phyloP scores from a whole-genome alignment of 1,140 invertebrate species.

The Dinoponera quadriceps region DNA sequence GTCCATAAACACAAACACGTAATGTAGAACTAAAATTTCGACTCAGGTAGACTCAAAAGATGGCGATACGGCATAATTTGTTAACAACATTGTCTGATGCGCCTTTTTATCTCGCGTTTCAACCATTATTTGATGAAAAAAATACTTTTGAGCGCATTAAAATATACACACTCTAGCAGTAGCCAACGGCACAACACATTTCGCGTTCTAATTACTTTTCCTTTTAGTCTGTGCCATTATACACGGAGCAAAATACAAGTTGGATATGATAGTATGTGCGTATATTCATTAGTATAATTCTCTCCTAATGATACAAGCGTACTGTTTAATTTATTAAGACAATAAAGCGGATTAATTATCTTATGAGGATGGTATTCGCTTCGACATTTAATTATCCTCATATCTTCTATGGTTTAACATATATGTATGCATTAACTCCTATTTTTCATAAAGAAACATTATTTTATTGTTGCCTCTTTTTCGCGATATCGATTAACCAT shows the following conservation, averaged over 20 bases:
- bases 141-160: constrained; percentile 17
- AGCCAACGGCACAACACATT: background rate
- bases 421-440: too few species aligned
- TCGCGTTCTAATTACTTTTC: constrained; percentile 6
- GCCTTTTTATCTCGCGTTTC: constrained; percentile 16
- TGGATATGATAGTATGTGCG: background rate
- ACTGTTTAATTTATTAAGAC: background rate
- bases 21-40: too few species aligned
- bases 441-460: too few species aligned
- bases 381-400: background rate
- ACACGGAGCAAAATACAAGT: background rate
- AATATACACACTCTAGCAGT: background rate
- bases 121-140: constrained; percentile 16
- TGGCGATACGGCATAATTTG: constrained; percentile 13
- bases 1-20: too few species aligned
- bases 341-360: background rate
- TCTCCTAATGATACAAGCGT: background rate
- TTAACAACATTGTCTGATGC: constrained; percentile 1
- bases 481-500: too few species aligned
- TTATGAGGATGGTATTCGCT: background rate
- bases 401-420: background rate
- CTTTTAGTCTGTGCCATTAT: background rate
- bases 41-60: background rate
- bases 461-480: too few species aligned
- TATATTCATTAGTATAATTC: background rate